Evolutionary conservation across 2,113 vertebrate genomes (phyloP), one percentile per base, ranked within the genome.

Genomic region (Cyprinus carpio): DNA sequence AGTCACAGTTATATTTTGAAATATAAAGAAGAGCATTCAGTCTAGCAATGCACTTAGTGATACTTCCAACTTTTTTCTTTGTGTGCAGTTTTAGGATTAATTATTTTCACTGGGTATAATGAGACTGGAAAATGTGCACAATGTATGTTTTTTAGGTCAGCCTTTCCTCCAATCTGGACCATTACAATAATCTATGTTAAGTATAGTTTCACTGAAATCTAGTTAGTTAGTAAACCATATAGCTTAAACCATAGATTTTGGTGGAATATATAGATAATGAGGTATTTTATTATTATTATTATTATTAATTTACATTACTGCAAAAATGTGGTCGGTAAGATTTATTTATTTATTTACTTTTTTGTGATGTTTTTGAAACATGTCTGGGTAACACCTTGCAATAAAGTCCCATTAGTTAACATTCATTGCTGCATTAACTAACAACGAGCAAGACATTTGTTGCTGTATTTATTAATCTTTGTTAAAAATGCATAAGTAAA

Each of bases 1-100:
- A 67, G 37, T 67, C 79, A 67, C 40, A 20, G 16, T 13, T 80
- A 46, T 10, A 80, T 15, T 64, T 80, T n/a, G 6, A 60, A 80
- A 25, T 64, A 80, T 40, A 79, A 79, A 25, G 76, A 62, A 37
- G 40, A 56, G 20, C 54, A 79, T 79, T 79, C 20, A 79, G 20
- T 79, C 43, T 7, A 20, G 20, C 3, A 31, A 2, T 58, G 11
- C 15, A 40, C 20, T 40, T 16, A 40, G 23, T 27, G 20, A 80
- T 6, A 40, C 18, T 62, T 79, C 8, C 9, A 79, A 60, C 3
- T 4, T 25, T 60, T 49, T 34, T 54, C 31, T 58, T 62, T 43
- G 7, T n/a, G 43, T 74, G 43, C 40, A 74, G 7, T 25, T 15
- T n/a, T 62, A 40, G 20, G 31, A 25, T 37, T 9, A 60, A 56